These are phyloP conservation scores for Notarius quadriscutis DNA, from an alignment of 2,113 vertebrate species.

Conservation along the genomic window DNA sequence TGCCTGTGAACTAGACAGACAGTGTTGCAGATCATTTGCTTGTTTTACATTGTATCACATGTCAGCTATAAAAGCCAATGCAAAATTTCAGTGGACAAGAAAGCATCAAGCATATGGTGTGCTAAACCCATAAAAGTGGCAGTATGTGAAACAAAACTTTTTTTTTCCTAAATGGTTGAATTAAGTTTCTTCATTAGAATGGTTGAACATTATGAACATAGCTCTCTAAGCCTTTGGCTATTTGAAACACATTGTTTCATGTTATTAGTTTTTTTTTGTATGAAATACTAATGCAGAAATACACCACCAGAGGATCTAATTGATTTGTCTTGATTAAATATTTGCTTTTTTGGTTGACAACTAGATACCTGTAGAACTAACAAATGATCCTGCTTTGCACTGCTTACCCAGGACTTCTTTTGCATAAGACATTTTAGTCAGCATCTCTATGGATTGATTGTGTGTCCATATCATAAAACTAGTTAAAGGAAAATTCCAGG, in stretches of 20 bases:
- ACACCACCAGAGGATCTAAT: background rate
- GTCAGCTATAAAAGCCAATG: constrained; percentile 67
- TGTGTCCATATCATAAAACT: too few species aligned
- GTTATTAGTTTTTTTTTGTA: constrained; percentile 47
- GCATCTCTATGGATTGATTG: background rate
- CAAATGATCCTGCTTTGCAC: background rate
- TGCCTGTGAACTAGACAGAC: constrained; percentile 49
- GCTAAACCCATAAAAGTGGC: constrained; percentile 64
- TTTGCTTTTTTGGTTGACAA: background rate
- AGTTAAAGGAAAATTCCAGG: too few species aligned
- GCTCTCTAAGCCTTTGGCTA: constrained; percentile 47
- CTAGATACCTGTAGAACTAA: background rate
- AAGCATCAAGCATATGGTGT: constrained; percentile 58
- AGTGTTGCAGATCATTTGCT: constrained; percentile 63
- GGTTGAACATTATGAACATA: constrained; percentile 48
- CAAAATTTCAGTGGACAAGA: constrained; percentile 62
- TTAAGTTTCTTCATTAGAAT: constrained; percentile 67
- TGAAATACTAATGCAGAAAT: constrained; percentile 49
- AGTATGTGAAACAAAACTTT: constrained; percentile 65
- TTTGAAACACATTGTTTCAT: constrained; percentile 60
- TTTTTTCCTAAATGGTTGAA: constrained; percentile 59
- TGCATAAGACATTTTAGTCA: background rate
- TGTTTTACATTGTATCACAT: constrained; percentile 69
- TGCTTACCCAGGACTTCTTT: background rate
- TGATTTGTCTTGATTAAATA: background rate